Evolutionary conservation across 2,797 vertebrate species (phyloP), one percentile per base, ranked within the genome.

Genomic region (Pangasius djambal): DNA sequence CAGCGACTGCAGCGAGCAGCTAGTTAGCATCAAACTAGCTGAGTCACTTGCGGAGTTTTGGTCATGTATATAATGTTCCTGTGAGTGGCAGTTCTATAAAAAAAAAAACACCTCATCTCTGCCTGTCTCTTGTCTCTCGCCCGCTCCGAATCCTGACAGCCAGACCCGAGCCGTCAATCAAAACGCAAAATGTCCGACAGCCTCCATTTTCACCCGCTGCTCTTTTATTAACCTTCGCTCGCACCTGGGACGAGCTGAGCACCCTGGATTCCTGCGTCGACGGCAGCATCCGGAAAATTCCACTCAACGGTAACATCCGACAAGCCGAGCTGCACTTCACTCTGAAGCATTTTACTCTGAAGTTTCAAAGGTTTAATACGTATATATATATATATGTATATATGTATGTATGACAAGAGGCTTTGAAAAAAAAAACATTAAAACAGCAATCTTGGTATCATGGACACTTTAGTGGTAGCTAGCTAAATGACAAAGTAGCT

Each of bases 121-220:
- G 7, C 18, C 18, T 1, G 3, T 85, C 44, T n/a, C 40, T 50
- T 3, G 9, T 50, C 87, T 88, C 87, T 67, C 82, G 1, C 74
- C 25, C n/a, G 50, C 79, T 74, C 65, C 34, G 25, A 48, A 67
- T 82, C 55, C 75, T 40, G 82, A 86, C 61, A 34, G 61, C 82
- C 86, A 59, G 34, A 74, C 59, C 37, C 34, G 75, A 63, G 40
- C 59, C 74, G 69, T 81, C 82, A 78, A 65, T 88, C 86, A 89
- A 90, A 90, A 52, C 85, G 86, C n/a, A 79, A 89, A 90, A 91
- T 72, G 48, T 92, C 88, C 65, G 69, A 65, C 88, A 65, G 85
- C 40, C 83, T 86, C 83, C 81, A 90, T 91, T 92, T 91, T 89
- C 88, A 89, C 85, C 57, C 22, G 13, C 85, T 77, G 79, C 50